Percentiles rank a stretch among this genome's conserved stretches.
These are phyloP conservation scores for Drosophila vallismaia DNA, from an alignment of 2,888 invertebrate genomes.

Conservation along the genomic window DNA sequence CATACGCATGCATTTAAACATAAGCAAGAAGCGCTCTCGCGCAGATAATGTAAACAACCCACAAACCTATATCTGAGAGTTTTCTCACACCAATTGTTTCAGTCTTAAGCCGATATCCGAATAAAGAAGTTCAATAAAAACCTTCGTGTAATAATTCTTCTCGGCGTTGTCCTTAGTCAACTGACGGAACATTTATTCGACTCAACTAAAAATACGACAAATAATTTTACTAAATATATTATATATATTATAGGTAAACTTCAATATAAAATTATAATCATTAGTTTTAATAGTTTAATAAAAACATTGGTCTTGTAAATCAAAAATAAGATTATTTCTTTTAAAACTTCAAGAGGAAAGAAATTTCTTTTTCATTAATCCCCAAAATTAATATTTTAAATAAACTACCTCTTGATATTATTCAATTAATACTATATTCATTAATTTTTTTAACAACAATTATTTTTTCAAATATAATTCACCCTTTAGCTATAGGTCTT, in stretches of 20 bases:
- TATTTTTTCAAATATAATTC: constrained; percentile 80
- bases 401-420: constrained; percentile 87
- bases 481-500: constrained; percentile 86
- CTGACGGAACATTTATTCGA: too few species aligned
- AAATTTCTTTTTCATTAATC: constrained; percentile 86
- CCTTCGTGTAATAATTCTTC: too few species aligned
- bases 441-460: constrained; percentile 42
- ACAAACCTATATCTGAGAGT: too few species aligned
- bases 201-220: too few species aligned
- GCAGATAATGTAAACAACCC: too few species aligned
- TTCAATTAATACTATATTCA: constrained; percentile 69
- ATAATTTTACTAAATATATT: too few species aligned
- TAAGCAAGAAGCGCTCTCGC: too few species aligned
- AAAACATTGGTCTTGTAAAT: constrained; percentile 89
- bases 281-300: constrained; percentile 88
- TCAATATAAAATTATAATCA: constrained; percentile 84
- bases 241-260: constrained; percentile 84
- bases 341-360: constrained; percentile 87
- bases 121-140: too few species aligned
- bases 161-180: too few species aligned
- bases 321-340: constrained; percentile 86
- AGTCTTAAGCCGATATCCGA: too few species aligned
- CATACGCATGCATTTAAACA: too few species aligned
- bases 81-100: too few species aligned
- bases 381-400: constrained; percentile 89